Evolutionary conservation across 1,140 invertebrate species (phyloP), one percentile per base, ranked within the genome.

Genomic region (Lanistes nyassanus): DNA sequence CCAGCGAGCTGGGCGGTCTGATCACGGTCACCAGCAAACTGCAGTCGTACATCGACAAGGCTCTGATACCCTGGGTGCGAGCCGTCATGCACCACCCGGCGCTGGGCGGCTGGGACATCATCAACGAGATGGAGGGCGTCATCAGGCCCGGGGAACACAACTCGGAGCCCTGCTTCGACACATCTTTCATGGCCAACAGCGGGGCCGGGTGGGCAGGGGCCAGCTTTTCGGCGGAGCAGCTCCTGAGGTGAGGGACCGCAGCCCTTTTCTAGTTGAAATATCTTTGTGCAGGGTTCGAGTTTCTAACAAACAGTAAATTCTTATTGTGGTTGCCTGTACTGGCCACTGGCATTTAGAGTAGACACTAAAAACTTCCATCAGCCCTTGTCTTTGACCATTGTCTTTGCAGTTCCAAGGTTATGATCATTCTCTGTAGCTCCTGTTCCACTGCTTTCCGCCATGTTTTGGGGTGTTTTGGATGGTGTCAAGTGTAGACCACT

Each of bases 71-170:
- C 53, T 81, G 80, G 83, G 82, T 81, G 79, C 83, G 81, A 60
- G 64, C 87, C 39, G 81, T 90, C 36, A 85, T 81, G 39, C 80
- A 79, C 23, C 85, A 88, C 58, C 84, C 86, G 3, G 86, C 87
- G 11, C 74, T 90, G n/a, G 88, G 80, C 1, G 84, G 86, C 19
- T 89, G 86, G 85, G 89, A 90, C 64, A 86, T 88, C 16, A 86
- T 89, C 53, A 90, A 89, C 73, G 89, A 90, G 74, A 83, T 85
- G 13, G 88, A 89, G 76, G 88, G 88, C 31, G 84, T 85, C 60
- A 78, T 90, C 11, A 80, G 58, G 21, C 78, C 87, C 36, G 84
- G 81, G 42, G 75, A 79, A 51, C 67, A 73, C 23, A 83, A 82
- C 76, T 58, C 68, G 9, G 86, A 90, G 34, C 81, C 82, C 2